Base-by-base conservation (phyloP, 2,113 vertebrate species). In the Anoplopoma fimbria region DNA sequence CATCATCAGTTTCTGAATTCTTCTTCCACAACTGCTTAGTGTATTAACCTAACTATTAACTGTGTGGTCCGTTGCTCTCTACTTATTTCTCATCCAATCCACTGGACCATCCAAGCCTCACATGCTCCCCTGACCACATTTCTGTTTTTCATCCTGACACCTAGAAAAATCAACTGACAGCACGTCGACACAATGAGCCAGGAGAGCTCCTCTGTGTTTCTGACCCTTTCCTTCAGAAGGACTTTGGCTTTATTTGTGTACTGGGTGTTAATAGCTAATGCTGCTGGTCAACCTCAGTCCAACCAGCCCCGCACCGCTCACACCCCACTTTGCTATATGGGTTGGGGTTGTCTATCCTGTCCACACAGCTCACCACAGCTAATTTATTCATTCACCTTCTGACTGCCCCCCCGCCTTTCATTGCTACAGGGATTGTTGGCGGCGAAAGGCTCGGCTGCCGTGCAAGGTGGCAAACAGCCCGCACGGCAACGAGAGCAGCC, bases 331-430 rank as follows among this genome's bases (percentile, higher is more conserved):
- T n/a, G 25, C 45, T 72, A 4, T 55, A 4, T 36, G 58, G 49
- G 68, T 77, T 75, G 29, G 63, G 23, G 2, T 53, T 0, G 25
- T 61, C 53, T 17, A 1, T 53, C 60, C 69, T 4, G 69, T 21
- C 72, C 75, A 0, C 40, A 40, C 58, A 29, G 67, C 76, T 42
- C 69, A 67, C 79, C 76, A 19, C 42, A 53, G 60, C 74, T 86
- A 49, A 86, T 86, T 86, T 60, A 90, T 88, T 88, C 77, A 86
- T 85, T 4, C 69, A 33, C 33, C 69, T 31, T 78, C 53, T 53
- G 73, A 33, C 73, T 70, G 72, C 82, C 38, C 67, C 67, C 62
- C 27, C 17, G 64, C 60, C 42, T 61, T 21, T 77, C 60, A 29
- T 10, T 21, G 60, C 69, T 23, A 12, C 45, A 51, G 38, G 70